Percentiles rank a stretch among this genome's conserved stretches.
These are phyloP conservation scores for Cydia strobilella DNA, from an alignment of 1,140 invertebrate genomes.

Conservation along the genomic window DNA sequence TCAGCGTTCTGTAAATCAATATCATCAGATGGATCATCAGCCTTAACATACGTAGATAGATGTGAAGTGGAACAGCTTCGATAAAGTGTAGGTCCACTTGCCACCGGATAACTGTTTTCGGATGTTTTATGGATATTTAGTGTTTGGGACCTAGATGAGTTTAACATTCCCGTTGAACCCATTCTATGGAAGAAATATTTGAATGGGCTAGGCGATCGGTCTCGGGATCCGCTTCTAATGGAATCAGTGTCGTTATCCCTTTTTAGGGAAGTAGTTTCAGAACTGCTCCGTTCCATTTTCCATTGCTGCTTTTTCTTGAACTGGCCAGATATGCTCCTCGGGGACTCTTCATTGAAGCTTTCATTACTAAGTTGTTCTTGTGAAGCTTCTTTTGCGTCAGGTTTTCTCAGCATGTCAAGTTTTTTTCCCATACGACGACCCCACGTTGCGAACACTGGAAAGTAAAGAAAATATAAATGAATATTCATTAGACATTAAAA, in stretches of 20 bases:
- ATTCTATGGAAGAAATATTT: constrained; percentile 88
- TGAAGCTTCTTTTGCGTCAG: constrained; percentile 81
- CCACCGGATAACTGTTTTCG: constrained; percentile 69
- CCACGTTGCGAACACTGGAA: constrained; percentile 88
- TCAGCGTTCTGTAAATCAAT: constrained; percentile 82
- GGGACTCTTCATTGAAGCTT: constrained; percentile 55
- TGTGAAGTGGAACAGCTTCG: constrained; percentile 89
- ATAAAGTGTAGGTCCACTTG: constrained; percentile 82
- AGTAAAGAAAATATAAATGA: constrained; percentile 40
- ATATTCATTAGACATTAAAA: constrained; percentile 14
- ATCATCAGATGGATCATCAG: constrained; percentile 89
- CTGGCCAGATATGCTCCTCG: constrained; percentile 57
- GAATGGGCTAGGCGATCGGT: constrained; percentile 83
- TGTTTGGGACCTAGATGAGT: constrained; percentile 81
- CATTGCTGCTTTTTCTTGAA: constrained; percentile 77
- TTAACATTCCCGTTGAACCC: constrained; percentile 88
- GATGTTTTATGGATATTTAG: constrained; percentile 69
- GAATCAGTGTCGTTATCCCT: constrained; percentile 73
- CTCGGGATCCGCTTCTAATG: constrained; percentile 72
- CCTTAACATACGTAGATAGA: constrained; percentile 87
- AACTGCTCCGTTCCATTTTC: constrained; percentile 78
- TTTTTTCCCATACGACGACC: constrained; percentile 89
- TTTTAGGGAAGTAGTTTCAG: constrained; percentile 72
- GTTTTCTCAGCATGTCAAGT: constrained; percentile 86
- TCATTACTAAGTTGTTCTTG: constrained; percentile 58